A percentile compares a stretch with the other conserved stretches of the same genome.
phyloP scores from a whole-genome alignment of 1,140 invertebrate genomes.

The Drosophila varians region DNA sequence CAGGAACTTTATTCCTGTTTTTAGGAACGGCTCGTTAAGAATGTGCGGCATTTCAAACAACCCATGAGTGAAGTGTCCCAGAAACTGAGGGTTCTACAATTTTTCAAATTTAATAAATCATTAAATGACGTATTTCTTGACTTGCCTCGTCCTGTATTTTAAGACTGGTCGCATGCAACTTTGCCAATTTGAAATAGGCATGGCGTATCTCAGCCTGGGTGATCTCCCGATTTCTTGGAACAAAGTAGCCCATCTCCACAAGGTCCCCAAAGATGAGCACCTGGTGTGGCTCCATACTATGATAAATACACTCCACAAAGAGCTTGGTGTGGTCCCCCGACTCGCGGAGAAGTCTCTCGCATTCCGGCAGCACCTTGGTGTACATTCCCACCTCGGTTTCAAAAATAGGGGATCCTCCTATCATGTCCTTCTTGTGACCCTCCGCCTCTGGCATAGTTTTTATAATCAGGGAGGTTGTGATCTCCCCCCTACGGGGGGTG shows the following conservation, averaged over 20 bases:
- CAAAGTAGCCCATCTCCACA: slow-evolving; percentile 35
- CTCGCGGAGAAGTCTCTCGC: slow-evolving; percentile 53
- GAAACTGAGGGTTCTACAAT: slow-evolving; percentile 30
- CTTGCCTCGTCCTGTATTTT: slow-evolving; percentile 46
- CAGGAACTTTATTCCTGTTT: slow-evolving; percentile 43
- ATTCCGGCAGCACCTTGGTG: slow-evolving; percentile 47
- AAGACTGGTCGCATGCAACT: slow-evolving; percentile 64
- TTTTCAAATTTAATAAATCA: background rate
- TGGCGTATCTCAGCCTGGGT: slow-evolving; percentile 41
- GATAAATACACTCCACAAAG: slow-evolving; percentile 39
- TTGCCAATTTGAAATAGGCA: slow-evolving; percentile 50
- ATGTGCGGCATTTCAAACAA: slow-evolving; percentile 20
- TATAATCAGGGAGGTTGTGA: slow-evolving; percentile 56
- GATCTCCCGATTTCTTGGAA: slow-evolving; percentile 35
- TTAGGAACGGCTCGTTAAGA: slow-evolving; percentile 25
- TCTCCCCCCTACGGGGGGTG: background rate
- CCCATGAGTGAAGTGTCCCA: slow-evolving; percentile 47
- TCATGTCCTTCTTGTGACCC: slow-evolving; percentile 59
- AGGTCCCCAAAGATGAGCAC: slow-evolving; percentile 68
- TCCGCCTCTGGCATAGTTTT: slow-evolving; percentile 71
- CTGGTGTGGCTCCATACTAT: slow-evolving; percentile 48
- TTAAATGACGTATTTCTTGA: background rate
- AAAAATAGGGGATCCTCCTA: slow-evolving; percentile 47
- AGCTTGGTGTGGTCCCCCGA: slow-evolving; percentile 44
- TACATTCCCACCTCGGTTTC: slow-evolving; percentile 72